Base-by-base conservation (phyloP, 2,797 vertebrate genomes). In the Arctocebus calabarensis region DNA sequence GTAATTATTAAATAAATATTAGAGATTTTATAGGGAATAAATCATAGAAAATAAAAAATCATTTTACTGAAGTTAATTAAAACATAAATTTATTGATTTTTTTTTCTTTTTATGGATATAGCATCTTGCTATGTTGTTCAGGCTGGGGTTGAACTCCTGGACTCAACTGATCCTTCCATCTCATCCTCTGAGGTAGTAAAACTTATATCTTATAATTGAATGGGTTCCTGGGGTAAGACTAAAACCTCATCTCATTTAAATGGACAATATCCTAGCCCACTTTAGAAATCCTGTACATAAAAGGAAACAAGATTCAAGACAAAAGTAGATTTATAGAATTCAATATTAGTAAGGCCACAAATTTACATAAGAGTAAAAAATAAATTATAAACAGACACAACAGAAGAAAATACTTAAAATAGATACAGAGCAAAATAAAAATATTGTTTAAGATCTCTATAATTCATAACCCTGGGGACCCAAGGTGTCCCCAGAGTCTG, bases 51-150 rank as follows among this genome's bases (percentile, higher is more conserved):
- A 93, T 88, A 57, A 40, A 86, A 84, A 74, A 57, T 48, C 7
- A 78, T 34, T 77, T 92, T 86, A 78, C 22, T 82, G 12, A 45
- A 88, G 23, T 83, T 82, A 86, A 92, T 23, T 70, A 84, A 91
- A 79, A 17, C 23, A 84, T 37, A 71, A 37, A 25, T 12, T 81
- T n/a, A 66, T 66, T 66, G 64, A n/a, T 64, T 64, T 64, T 66
- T 66, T 14, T 62, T 61, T 59, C 23, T 62, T 23, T 64, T 66
- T 66, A 34, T 64, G 32, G 16, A n/a, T 16, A 66, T 16, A 66
- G 7, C 32, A 8, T 66, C 62, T 66, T 66, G 32, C 32, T 66
- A 7, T 66, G 62, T 66, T 66, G 29, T 32, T 16, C 62, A n/a
- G 62, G 62, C 62, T 32, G 29, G 29, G 62, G 29, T 66, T 66